Evolutionary conservation across 2,888 invertebrate genomes (phyloP).

Genomic region (Parapristionchus giblindavisi): DNA sequence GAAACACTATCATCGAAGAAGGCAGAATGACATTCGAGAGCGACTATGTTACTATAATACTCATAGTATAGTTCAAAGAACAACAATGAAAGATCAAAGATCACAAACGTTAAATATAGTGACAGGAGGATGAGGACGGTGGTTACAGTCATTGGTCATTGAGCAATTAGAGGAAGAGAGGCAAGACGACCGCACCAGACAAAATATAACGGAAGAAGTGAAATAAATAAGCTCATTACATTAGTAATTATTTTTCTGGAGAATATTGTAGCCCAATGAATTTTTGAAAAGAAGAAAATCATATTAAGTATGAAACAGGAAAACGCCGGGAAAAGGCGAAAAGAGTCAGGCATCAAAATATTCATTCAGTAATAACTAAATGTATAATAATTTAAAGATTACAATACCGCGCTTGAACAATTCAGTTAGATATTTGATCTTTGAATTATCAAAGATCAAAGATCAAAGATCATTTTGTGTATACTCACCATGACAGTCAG

Average conservation of each 20-base stretch:
- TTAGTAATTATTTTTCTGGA: too few species aligned
- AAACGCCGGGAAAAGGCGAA: neutral
- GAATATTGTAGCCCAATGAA: too few species aligned
- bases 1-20: too few species aligned
- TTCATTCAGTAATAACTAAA: neutral
- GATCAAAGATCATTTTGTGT: neutral
- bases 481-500: conserved; percentile 55
- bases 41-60: neutral
- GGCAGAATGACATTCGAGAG: neutral
- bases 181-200: conserved; percentile 1
- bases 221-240: neutral
- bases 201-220: neutral
- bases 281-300: too few species aligned
- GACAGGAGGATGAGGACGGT: neutral
- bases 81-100: neutral
- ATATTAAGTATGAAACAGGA: neutral
- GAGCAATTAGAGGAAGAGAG: neutral
- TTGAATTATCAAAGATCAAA: neutral
- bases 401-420: too few species aligned
- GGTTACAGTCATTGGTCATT: neutral
- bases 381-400: neutral
- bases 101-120: conserved; percentile 6
- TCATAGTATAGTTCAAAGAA: too few species aligned
- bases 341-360: neutral
- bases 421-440: too few species aligned